A percentile compares a stretch with the other conserved stretches of the same genome.
These are phyloP conservation scores for Drosophila lacicola DNA, from an alignment of 2,888 invertebrate species.

Conservation along the genomic window DNA sequence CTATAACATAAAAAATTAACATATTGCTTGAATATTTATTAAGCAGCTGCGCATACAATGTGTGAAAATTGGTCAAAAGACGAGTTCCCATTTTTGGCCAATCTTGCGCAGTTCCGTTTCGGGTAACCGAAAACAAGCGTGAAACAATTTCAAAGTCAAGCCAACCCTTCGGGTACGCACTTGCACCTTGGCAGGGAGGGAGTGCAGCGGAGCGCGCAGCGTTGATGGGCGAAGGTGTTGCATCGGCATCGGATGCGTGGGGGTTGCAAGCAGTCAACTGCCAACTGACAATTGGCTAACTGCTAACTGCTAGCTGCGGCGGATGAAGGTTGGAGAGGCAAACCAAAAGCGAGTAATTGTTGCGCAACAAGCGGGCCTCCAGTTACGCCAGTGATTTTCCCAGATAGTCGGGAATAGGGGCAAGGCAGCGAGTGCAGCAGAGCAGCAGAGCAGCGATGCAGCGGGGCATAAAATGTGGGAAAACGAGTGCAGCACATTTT, in stretches of 20 bases:
- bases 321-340: background rate
- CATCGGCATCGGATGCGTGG: constrained; percentile 30
- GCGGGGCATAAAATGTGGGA: constrained; percentile 71
- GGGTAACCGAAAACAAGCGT: constrained; percentile 48
- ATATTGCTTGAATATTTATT: constrained; percentile 43
- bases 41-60: constrained; percentile 62
- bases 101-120: constrained; percentile 74
- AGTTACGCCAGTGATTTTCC: constrained; percentile 75
- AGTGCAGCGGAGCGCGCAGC: constrained; percentile 66
- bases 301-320: too few species aligned
- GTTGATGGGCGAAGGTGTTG: constrained; percentile 43
- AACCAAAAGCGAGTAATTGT: constrained; percentile 53
- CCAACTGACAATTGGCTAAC: constrained; percentile 17
- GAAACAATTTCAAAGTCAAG: constrained; percentile 28
- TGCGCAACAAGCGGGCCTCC: constrained; percentile 41
- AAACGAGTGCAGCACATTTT: constrained; percentile 45
- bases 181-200: constrained; percentile 8
- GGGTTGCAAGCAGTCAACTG: constrained; percentile 42
- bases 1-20: constrained; percentile 48
- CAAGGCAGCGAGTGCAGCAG: background rate
- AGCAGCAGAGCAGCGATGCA: constrained; percentile 5
- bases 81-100: constrained; percentile 50
- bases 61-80: constrained; percentile 68
- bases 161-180: constrained; percentile 32
- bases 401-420: constrained; percentile 34